These are phyloP conservation scores for Acanthochromis polyacanthus DNA, from an alignment of 2,113 vertebrate genomes.

Conservation along the genomic window DNA sequence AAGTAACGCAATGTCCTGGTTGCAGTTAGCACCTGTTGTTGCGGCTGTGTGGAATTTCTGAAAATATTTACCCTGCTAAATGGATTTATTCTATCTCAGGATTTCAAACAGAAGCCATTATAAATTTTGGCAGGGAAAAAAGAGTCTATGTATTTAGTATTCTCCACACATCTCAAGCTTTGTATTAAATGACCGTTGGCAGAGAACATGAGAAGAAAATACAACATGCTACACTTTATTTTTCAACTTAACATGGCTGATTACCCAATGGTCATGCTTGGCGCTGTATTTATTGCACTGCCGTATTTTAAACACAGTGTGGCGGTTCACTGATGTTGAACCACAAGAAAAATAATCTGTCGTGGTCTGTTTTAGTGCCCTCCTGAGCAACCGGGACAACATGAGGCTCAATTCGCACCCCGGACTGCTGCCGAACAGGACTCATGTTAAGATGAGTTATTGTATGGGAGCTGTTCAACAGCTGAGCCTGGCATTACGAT, in stretches of 20 bases:
- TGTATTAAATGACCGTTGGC: not conserved
- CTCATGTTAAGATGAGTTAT: conserved; percentile 45
- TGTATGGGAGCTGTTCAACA: conserved; percentile 32
- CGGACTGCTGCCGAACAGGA: conserved; percentile 20
- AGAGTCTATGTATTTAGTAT: not conserved
- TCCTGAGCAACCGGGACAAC: conserved; percentile 65
- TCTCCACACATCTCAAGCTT: not conserved
- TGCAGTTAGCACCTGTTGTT: conserved; percentile 40
- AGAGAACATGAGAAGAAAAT: not conserved
- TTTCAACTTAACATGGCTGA: conserved; percentile 28
- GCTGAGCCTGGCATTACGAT: conserved; percentile 14
- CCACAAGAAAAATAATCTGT: conserved; percentile 60
- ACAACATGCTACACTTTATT: not conserved
- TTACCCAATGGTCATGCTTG: conserved; percentile 3
- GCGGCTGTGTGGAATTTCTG: conserved; percentile 36
- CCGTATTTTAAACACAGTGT: conserved; percentile 41
- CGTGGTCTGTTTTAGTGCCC: conserved; percentile 58
- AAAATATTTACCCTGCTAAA: conserved; percentile 6
- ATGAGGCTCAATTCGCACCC: conserved; percentile 22
- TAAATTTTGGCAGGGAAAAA: not conserved
- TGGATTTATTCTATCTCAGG: not conserved
- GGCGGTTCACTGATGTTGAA: conserved; percentile 57
- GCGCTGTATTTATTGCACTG: conserved; percentile 32
- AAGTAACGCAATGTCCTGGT: conserved; percentile 19
- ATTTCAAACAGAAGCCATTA: conserved; percentile 20